Conservation (phyloP, 2,888 invertebrate genomes). For the Malacosoma neustria region DNA sequence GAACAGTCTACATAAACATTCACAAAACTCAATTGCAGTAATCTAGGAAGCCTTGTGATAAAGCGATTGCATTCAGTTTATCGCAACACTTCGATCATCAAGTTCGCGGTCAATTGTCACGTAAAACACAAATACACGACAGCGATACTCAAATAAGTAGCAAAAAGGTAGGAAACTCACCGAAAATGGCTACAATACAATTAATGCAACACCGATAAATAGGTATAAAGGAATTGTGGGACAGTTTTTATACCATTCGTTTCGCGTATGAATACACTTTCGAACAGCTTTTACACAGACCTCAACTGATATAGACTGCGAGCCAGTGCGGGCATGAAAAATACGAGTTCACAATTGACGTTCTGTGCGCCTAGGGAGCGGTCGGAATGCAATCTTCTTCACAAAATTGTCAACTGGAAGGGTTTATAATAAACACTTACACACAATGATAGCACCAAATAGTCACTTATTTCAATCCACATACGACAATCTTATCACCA, state of each 20-base stretch:
- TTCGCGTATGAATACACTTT: constrained; percentile 65
- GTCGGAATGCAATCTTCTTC: constrained; percentile 55
- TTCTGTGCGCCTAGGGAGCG: constrained; percentile 66
- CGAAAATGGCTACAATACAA: constrained; percentile 67
- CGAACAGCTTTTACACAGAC: constrained; percentile 70
- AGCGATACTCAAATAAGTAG: constrained; percentile 53
- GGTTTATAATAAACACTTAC: constrained; percentile 32
- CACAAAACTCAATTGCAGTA: not conserved
- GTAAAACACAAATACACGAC: constrained; percentile 29
- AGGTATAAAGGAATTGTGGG: constrained; percentile 57
- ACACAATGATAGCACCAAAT: constrained; percentile 39
- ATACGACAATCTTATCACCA: constrained; percentile 43
- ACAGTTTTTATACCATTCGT: constrained; percentile 59
- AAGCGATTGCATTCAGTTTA: constrained; percentile 4
- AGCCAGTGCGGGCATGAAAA: constrained; percentile 63
- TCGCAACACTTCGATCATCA: constrained; percentile 18
- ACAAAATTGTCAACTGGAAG: constrained; percentile 27
- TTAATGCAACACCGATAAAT: constrained; percentile 41
- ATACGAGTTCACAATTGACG: constrained; percentile 64
- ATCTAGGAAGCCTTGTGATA: not conserved
- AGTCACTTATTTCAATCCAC: constrained; percentile 48
- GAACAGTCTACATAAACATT: not conserved
- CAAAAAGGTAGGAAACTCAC: constrained; percentile 44
- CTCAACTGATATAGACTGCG: constrained; percentile 52
- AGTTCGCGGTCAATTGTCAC: constrained; percentile 19